These are phyloP conservation scores for Scomberomorus guttatus DNA, from an alignment of 2,797 vertebrate genomes.

Conservation along the genomic window DNA sequence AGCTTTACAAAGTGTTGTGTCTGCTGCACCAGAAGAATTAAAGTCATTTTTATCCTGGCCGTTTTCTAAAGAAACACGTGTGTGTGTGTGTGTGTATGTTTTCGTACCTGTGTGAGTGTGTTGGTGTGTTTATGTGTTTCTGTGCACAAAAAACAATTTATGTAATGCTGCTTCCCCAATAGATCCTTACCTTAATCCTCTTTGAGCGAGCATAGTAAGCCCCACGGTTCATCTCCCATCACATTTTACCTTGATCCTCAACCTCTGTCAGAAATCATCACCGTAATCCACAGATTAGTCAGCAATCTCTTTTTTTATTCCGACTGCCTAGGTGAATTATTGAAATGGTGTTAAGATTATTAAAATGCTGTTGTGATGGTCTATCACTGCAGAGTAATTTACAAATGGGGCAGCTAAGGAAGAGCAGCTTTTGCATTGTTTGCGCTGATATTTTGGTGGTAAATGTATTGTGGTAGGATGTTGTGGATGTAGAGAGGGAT, in stretches of 20 bases:
- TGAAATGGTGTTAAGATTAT: conserved; percentile 72
- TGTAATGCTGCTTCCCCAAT: conserved; percentile 74
- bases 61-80: background rate
- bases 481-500: conserved; percentile 45
- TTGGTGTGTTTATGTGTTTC: conserved; percentile 13
- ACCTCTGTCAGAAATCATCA: conserved; percentile 83
- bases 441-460: conserved; percentile 14
- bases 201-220: conserved; percentile 76
- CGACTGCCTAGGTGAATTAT: conserved; percentile 65
- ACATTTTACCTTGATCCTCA: conserved; percentile 79
- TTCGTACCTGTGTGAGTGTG: conserved; percentile 1
- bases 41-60: conserved; percentile 31
- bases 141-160: conserved; percentile 76
- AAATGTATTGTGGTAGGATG: conserved; percentile 28
- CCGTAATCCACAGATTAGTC: conserved; percentile 83
- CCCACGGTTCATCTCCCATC: conserved; percentile 79
- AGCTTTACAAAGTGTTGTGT: conserved; percentile 32
- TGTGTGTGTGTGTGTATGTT: background rate
- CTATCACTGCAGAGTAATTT: conserved; percentile 66
- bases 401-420: conserved; percentile 66
- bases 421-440: conserved; percentile 28
- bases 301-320: conserved; percentile 68
- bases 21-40: conserved; percentile 12
- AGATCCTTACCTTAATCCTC: conserved; percentile 83
- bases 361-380: conserved; percentile 59